A percentile compares a stretch with the other conserved stretches of the same genome.
phyloP scores from a whole-genome alignment of 2,888 invertebrate genomes.

The Philereme vetulata region DNA sequence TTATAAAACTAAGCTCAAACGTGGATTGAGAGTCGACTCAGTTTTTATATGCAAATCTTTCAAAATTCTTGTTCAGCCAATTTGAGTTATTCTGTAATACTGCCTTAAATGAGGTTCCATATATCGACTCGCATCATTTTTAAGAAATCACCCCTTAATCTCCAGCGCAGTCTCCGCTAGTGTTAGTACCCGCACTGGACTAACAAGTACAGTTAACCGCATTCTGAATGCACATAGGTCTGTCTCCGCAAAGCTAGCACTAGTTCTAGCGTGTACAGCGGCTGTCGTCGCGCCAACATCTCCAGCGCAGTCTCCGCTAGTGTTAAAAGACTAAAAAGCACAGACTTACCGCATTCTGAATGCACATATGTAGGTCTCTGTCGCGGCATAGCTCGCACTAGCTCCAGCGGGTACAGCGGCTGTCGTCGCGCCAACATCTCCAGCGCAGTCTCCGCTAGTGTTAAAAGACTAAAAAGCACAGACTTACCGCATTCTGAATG shows the following conservation, averaged over 20 bases:
- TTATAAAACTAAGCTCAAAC: too few relatives aligned
- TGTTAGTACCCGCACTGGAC: too few relatives aligned
- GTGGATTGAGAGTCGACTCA: too few relatives aligned
- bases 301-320: constrained; percentile 98
- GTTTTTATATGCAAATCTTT: too few relatives aligned
- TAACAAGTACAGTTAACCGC: constrained; percentile 78
- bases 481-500: constrained; percentile 99
- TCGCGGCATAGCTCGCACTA: constrained; percentile 96
- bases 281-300: constrained; percentile 95
- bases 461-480: too few relatives aligned
- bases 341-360: constrained; percentile 99
- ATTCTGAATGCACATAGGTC: constrained; percentile 99
- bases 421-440: constrained; percentile 95
- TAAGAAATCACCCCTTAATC: too few relatives aligned
- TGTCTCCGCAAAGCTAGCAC: constrained; percentile 98
- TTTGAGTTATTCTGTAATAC: too few relatives aligned
- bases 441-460: constrained; percentile 98
- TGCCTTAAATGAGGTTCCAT: too few relatives aligned
- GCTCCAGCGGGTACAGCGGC: constrained; percentile 97
- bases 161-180: too few relatives aligned
- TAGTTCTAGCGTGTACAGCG: constrained; percentile 97
- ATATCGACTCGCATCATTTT: too few relatives aligned
- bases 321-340: too few relatives aligned
- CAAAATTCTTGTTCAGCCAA: too few relatives aligned
- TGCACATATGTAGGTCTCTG: constrained; percentile 99